Evolutionary conservation across 2,113 vertebrate species (phyloP), one percentile per base, ranked within the genome.

Genomic region (Neodon shergylaensis): DNA sequence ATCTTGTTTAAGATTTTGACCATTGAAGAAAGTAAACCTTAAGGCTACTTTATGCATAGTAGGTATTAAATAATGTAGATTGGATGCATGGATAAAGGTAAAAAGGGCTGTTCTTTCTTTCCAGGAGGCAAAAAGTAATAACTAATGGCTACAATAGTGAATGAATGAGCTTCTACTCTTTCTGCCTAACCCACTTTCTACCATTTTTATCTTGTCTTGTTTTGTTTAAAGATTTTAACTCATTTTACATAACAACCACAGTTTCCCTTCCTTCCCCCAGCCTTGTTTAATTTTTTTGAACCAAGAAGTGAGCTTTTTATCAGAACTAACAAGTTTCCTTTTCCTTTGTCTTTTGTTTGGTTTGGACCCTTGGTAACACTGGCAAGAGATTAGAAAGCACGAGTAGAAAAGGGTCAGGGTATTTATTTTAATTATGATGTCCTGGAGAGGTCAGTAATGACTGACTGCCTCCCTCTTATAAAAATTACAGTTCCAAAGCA

Each of bases 81-180:
- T 70, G n/a, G 93, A 66, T 81, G 26, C 79, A 81, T 93, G 5
- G 70, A 74, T 91, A 54, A 91, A 91, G 13, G 13, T 63, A 7
- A 92, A 93, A 88, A 93, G 85, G 7, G 5, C 4, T 79, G 1
- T 76, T 96, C 58, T 68, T 44, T 88, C 7, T 88, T 93, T 72
- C 28, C 72, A 61, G 12, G 39, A 84, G 5, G 36, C 31, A 36
- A n/a, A 88, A 74, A 10, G 52, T 74, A 58, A 58, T 58, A 58
- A 58, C 54, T 93, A 93, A 47, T 73, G 22, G 28, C n/a, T 79
- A 72, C 6, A 19, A 5, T 84, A 68, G 63, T 85, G 31, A 54
- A 68, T 63, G 22, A 5, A 68, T 63, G 22, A 5, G 1, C 63
- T 19, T 85, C 49, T 52, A 47, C 44, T 76, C 54, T 70, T 39